Evolutionary conservation across 1,140 invertebrate species (phyloP).

Genomic region (Aphaenogaster ashmeadi): DNA sequence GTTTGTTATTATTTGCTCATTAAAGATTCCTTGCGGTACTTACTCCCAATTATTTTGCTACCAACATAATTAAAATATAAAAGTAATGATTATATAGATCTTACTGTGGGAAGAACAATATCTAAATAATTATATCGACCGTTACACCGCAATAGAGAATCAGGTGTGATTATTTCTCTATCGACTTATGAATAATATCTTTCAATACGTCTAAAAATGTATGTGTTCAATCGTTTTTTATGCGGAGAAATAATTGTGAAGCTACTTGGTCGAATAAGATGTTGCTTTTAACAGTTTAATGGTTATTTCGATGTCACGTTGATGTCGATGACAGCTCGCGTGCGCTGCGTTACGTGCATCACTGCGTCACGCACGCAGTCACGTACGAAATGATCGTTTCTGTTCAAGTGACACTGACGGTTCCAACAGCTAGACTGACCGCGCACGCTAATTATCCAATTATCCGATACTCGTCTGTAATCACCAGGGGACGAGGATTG

Average conservation of each 20-base stretch:
- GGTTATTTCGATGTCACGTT: neutral
- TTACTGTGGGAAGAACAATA: neutral
- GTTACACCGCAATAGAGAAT: neutral
- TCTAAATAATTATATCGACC: constrained; percentile 4
- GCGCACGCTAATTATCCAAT: constrained; percentile 44
- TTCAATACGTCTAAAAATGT: neutral
- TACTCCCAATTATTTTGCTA: neutral
- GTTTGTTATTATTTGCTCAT: neutral
- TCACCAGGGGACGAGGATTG: constrained; percentile 13
- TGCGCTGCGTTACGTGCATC: neutral
- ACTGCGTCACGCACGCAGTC: neutral
- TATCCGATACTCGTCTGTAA: constrained; percentile 33
- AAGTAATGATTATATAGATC: neutral
- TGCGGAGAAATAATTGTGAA: neutral
- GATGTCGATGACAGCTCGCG: neutral
- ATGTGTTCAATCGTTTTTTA: neutral
- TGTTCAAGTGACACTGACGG: constrained; percentile 31
- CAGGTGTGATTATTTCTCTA: neutral
- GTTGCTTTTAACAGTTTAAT: neutral
- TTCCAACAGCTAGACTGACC: constrained; percentile 8
- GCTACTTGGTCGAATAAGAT: neutral
- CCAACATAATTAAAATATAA: constrained; percentile 24
- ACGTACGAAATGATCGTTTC: constrained; percentile 34
- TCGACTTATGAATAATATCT: neutral
- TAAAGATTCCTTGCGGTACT: neutral